A percentile compares a stretch with the other conserved stretches of the same genome.
These are phyloP conservation scores for Paedocypris micromegethes DNA, from an alignment of 2,797 vertebrate genomes.

Conservation along the genomic window DNA sequence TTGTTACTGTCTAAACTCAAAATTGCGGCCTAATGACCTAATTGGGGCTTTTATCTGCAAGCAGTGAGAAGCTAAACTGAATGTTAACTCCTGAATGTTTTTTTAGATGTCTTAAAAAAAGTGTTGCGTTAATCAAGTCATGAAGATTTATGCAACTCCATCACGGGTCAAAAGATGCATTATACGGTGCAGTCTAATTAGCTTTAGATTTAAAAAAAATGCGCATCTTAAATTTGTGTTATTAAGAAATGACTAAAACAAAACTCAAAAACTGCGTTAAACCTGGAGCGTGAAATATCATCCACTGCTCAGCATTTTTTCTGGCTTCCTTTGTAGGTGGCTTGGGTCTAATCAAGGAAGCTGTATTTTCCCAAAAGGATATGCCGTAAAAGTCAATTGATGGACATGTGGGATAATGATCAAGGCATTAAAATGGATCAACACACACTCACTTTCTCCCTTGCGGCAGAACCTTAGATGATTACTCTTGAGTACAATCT, in stretches of 20 bases:
- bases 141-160: too few species aligned
- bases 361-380: slow-evolving; percentile 41
- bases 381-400: slow-evolving; percentile 40
- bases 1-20: slow-evolving; percentile 3
- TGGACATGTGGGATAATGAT: slow-evolving; percentile 42
- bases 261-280: too few species aligned
- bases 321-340: slow-evolving; percentile 31
- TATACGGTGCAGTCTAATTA: too few species aligned
- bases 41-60: slow-evolving; percentile 9
- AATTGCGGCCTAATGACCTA: slow-evolving; percentile 26
- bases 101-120: too few species aligned
- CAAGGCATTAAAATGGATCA: slow-evolving; percentile 43
- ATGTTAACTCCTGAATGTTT: slow-evolving; percentile 29
- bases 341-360: slow-evolving; percentile 45
- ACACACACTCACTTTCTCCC: slow-evolving; percentile 21
- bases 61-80: slow-evolving; percentile 23
- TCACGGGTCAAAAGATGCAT: too few species aligned
- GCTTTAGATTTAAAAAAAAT: too few species aligned
- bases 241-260: too few species aligned
- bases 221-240: too few species aligned
- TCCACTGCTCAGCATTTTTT: slow-evolving; percentile 23
- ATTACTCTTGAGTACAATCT: slow-evolving; percentile 9
- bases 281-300: slow-evolving; percentile 36
- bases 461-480: slow-evolving; percentile 27
- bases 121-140: too few species aligned